phyloP scores from a whole-genome alignment of 2,888 invertebrate genomes.

The Caenorhabditis sp. region DNA sequence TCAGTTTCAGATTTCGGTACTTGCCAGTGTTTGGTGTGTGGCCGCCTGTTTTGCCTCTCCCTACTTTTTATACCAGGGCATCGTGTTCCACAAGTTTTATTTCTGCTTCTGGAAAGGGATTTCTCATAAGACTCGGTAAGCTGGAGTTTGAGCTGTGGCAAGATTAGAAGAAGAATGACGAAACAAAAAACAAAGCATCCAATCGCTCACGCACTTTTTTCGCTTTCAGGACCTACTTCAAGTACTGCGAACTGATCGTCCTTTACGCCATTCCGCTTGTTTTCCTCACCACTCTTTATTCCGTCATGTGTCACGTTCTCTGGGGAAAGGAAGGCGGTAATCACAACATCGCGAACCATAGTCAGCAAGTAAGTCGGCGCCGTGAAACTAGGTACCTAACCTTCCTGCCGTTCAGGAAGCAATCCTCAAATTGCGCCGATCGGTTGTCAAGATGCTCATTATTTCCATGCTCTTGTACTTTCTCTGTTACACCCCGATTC shows the following conservation, averaged over 20 bases:
- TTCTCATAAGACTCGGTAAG: conserved; percentile 54
- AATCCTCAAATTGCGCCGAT: conserved; percentile 75
- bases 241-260: conserved; percentile 67
- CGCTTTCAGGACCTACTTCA: conserved; percentile 65
- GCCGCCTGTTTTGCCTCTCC: conserved; percentile 67
- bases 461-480: conserved; percentile 80
- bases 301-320: conserved; percentile 68
- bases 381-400: neutral
- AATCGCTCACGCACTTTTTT: neutral
- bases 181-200: neutral
- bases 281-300: conserved; percentile 68
- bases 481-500: conserved; percentile 80
- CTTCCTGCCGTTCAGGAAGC: conserved; percentile 40
- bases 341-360: conserved; percentile 67
- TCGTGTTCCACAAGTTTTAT: conserved; percentile 50
- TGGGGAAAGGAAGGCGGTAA: conserved; percentile 62
- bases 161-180: too few species aligned
- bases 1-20: conserved; percentile 53
- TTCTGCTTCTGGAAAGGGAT: conserved; percentile 66
- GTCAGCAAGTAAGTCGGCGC: conserved; percentile 56
- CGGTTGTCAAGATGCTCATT: conserved; percentile 81
- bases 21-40: conserved; percentile 61
- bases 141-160: too few species aligned
- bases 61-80: conserved; percentile 63
- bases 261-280: conserved; percentile 71